Conservation (phyloP, 2,888 invertebrate genomes). For the Metallyticus violacea region DNA sequence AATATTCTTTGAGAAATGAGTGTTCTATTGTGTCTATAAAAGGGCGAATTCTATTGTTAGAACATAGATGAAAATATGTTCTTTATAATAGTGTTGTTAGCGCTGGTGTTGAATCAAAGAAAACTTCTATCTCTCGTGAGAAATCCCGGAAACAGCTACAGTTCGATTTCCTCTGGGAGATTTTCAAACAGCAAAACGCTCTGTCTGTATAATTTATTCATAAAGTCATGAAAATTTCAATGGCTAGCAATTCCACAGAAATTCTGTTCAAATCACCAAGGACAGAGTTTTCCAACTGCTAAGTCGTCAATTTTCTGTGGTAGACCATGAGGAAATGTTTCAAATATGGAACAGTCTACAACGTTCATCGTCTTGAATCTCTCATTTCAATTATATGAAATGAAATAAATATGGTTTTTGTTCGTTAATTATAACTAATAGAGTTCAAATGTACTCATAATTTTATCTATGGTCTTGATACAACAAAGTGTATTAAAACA, state of each 20-base stretch:
- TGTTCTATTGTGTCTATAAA: too few relatives aligned
- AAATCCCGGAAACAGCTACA: background rate
- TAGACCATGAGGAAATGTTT: background rate
- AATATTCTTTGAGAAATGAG: too few relatives aligned
- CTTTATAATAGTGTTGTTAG: too few relatives aligned
- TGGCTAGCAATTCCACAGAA: background rate
- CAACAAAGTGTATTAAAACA: too few relatives aligned
- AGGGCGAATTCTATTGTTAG: too few relatives aligned
- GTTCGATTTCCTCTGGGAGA: background rate
- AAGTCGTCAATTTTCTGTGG: background rate
- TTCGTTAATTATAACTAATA: too few relatives aligned
- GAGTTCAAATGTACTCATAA: too few relatives aligned
- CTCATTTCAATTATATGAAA: too few relatives aligned
- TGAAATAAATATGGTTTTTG: too few relatives aligned
- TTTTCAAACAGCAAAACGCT: background rate
- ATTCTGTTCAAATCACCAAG: background rate
- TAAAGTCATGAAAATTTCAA: background rate
- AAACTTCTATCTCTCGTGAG: background rate
- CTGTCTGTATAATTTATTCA: background rate
- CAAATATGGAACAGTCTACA: too few relatives aligned
- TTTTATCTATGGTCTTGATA: too few relatives aligned
- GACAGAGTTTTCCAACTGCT: background rate
- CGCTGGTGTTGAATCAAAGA: background rate
- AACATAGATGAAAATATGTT: too few relatives aligned
- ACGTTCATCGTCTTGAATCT: background rate